A percentile compares a stretch with the other conserved stretches of the same genome.
phyloP scores from a whole-genome alignment of 1,140 invertebrate genomes.

The Papilio aristodemus region DNA sequence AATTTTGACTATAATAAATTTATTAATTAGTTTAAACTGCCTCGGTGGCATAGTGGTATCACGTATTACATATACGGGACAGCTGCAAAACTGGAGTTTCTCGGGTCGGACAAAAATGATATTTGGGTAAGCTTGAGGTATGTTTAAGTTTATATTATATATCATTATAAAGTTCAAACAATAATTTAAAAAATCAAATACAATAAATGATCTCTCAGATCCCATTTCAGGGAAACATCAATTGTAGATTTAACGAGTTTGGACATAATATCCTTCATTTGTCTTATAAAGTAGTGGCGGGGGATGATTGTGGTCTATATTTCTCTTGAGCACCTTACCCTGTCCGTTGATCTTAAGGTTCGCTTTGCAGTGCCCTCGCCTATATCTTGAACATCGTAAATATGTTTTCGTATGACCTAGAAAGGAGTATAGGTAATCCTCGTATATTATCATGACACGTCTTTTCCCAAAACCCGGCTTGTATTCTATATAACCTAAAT shows the following conservation, averaged over 20 bases:
- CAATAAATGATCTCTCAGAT: too few species aligned
- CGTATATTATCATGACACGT: slow-evolving; percentile 24
- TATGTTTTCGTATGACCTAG: slow-evolving; percentile 31
- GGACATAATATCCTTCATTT: neutral
- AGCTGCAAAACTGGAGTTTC: too few species aligned
- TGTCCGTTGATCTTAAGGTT: slow-evolving; percentile 17
- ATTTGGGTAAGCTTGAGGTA: too few species aligned
- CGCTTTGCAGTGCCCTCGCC: slow-evolving; percentile 31
- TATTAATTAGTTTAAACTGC: too few species aligned
- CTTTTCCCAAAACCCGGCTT: neutral
- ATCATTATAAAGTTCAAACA: too few species aligned
- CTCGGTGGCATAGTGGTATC: too few species aligned
- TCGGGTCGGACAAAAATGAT: too few species aligned
- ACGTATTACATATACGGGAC: too few species aligned
- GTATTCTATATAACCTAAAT: neutral
- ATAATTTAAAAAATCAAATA: too few species aligned
- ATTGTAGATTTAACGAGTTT: neutral
- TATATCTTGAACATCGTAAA: slow-evolving; percentile 37
- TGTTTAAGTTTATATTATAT: too few species aligned
- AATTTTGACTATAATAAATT: too few species aligned
- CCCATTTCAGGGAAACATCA: too few species aligned
- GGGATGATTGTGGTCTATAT: slow-evolving; percentile 35
- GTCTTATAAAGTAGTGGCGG: slow-evolving; percentile 32
- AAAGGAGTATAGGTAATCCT: slow-evolving; percentile 33
- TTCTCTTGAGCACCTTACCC: slow-evolving; percentile 22